These are phyloP conservation scores for Mormoops blainvillei DNA, from an alignment of 2,113 vertebrate species.

Conservation along the genomic window DNA sequence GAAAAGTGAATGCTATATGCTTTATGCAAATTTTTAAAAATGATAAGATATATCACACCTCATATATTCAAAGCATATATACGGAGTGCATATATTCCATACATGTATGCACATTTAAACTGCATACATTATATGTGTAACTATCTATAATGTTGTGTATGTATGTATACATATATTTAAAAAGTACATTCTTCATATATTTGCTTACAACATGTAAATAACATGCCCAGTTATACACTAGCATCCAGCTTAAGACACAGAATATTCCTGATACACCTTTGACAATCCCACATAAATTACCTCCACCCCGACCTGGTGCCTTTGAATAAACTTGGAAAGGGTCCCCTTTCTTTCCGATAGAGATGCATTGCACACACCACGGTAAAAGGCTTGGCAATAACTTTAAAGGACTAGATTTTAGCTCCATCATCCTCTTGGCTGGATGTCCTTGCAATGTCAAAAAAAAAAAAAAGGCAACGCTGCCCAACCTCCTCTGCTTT, in stretches of 20 bases:
- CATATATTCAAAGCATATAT: neutral
- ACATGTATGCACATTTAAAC: neutral
- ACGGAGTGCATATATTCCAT: neutral
- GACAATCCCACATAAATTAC: neutral
- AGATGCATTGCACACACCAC: neutral
- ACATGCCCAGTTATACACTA: neutral
- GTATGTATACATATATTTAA: neutral
- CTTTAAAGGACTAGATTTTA: neutral
- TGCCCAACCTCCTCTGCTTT: neutral
- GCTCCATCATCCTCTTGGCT: neutral
- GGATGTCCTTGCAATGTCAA: neutral
- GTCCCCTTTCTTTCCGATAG: neutral
- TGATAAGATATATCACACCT: neutral
- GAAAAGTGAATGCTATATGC: neutral
- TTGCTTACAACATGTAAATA: neutral
- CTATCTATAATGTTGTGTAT: neutral
- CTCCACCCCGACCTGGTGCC: neutral
- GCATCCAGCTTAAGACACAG: neutral
- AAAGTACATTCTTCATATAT: neutral
- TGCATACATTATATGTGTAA: neutral
- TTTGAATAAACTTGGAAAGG: neutral
- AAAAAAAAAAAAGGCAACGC: neutral
- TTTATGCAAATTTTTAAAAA: neutral
- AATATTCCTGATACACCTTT: neutral
- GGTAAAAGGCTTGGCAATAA: neutral